Percentiles rank a stretch among this genome's conserved stretches.
These are phyloP conservation scores for Pinna nobilis DNA, from an alignment of 1,140 invertebrate species.

Conservation along the genomic window DNA sequence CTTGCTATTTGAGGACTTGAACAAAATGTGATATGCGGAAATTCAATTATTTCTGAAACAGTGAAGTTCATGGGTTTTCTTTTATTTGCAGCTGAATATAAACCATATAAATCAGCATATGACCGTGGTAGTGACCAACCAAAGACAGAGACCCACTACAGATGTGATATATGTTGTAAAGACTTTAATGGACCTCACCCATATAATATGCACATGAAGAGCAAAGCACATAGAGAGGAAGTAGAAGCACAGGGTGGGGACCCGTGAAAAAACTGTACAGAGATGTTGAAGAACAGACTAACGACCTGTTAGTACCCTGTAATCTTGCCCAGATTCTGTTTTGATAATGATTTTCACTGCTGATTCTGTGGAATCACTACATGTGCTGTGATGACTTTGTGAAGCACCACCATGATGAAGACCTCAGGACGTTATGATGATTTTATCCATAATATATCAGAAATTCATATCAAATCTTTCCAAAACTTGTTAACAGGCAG, in stretches of 20 bases:
- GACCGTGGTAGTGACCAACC: background rate
- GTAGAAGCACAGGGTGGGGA: conserved; percentile 37
- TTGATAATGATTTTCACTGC: no score
- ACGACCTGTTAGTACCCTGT: no score
- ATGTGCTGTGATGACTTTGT: no score
- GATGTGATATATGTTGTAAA: conserved; percentile 56
- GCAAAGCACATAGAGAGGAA: conserved; percentile 59
- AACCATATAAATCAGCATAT: conserved; percentile 55
- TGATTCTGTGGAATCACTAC: no score
- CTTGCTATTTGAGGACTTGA: background rate
- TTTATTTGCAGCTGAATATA: conserved; percentile 45
- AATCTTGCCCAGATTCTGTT: no score
- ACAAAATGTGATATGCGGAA: background rate
- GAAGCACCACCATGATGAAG: no score
- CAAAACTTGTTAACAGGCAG: no score
- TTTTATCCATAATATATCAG: no score
- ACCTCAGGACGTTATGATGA: no score
- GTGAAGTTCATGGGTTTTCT: conserved; percentile 1
- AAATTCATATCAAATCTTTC: no score
- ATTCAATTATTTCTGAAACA: background rate
- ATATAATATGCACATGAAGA: conserved; percentile 54
- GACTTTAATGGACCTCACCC: conserved; percentile 61
- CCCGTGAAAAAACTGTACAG: no score
- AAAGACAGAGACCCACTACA: conserved; percentile 17
- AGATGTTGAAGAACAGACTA: no score